Percentiles rank a stretch among this genome's conserved stretches.
These are phyloP conservation scores for Aselliscus stoliczkanus DNA, from an alignment of 2,797 vertebrate genomes.

Conservation along the genomic window DNA sequence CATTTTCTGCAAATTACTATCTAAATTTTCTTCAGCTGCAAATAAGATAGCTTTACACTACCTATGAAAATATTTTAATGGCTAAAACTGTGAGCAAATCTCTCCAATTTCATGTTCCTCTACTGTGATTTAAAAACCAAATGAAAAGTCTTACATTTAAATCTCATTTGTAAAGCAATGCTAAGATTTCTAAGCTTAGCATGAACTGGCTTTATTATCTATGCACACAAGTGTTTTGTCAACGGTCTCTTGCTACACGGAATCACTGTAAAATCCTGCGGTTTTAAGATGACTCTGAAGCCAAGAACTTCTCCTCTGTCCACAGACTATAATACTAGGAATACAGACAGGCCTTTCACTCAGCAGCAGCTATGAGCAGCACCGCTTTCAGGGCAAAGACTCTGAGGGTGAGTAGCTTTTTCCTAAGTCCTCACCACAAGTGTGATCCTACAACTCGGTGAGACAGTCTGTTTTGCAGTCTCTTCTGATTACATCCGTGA, in stretches of 20 bases:
- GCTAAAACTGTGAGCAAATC: background rate
- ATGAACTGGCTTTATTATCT: background rate
- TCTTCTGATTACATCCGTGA: background rate
- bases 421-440: constrained; percentile 64
- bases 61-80: background rate
- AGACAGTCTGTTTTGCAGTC: background rate
- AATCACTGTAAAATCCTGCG: constrained; percentile 16
- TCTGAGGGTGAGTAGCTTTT: constrained; percentile 52
- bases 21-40: background rate
- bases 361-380: constrained; percentile 73
- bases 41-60: background rate
- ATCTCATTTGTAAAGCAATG: background rate
- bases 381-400: constrained; percentile 38
- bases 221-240: constrained; percentile 20
- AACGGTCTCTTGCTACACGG: constrained; percentile 26
- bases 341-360: constrained; percentile 62
- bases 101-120: background rate
- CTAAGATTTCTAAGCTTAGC: constrained; percentile 10
- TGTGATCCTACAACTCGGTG: constrained; percentile 45
- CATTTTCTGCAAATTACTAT: background rate
- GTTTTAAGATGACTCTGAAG: background rate
- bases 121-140: background rate
- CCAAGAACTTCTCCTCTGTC: constrained; percentile 36
- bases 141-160: background rate
- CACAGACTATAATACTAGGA: constrained; percentile 61